Conservation (phyloP, 2,888 invertebrate species). For the Neoitamus cyanurus region DNA sequence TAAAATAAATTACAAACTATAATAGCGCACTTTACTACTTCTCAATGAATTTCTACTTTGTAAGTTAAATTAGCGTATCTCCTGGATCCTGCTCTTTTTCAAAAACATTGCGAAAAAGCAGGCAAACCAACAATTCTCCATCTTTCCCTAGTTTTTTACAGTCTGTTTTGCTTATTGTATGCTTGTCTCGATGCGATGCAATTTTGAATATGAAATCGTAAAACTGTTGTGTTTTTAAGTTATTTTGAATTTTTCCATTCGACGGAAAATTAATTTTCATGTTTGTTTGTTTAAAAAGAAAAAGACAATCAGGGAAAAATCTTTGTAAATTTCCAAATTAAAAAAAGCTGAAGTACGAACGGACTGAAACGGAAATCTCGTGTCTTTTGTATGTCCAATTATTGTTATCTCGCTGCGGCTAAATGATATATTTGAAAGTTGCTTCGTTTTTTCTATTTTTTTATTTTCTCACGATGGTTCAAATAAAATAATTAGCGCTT, state of each 20-base stretch:
- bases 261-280: background rate
- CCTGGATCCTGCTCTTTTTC: background rate
- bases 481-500: slow-evolving; percentile 6
- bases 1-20: slow-evolving; percentile 30
- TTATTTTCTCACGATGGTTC: slow-evolving; percentile 5
- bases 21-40: slow-evolving; percentile 7
- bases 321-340: background rate
- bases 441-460: slow-evolving; percentile 30
- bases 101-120: background rate
- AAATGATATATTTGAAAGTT: slow-evolving; percentile 4
- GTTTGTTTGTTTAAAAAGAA: background rate
- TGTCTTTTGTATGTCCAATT: background rate
- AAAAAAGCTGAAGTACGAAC: background rate
- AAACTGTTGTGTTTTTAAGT: background rate
- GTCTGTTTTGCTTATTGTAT: background rate
- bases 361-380: background rate
- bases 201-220: background rate
- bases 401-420: background rate
- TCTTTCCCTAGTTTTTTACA: background rate
- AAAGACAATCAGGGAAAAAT: background rate
- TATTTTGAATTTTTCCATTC: background rate
- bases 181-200: background rate
- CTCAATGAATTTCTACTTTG: background rate
- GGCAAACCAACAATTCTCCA: slow-evolving; percentile 7
- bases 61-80: slow-evolving; percentile 4